Evolutionary conservation across 2,888 invertebrate species (phyloP), one percentile per base, ranked within the genome.

Genomic region (Sylvicola fuscatus): DNA sequence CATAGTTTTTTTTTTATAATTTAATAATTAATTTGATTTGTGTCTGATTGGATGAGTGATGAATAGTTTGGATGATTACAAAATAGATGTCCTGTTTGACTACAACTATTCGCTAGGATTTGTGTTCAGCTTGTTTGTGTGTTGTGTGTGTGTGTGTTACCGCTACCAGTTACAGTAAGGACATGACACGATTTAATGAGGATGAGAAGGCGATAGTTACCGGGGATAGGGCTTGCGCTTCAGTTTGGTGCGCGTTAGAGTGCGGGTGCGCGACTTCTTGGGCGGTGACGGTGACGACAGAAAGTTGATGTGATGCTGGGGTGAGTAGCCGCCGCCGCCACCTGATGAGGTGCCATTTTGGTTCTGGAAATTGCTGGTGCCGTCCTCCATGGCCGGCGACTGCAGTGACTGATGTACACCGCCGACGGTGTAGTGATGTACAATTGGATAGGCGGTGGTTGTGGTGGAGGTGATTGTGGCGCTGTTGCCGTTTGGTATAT

Each of bases 151-250:
- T 21, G 21, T 21, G 21, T 21, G 21, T 21, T 21, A 8, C 21
- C 8, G 21, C 21, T 21, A 6, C 21, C 21, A 8, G 21, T 21
- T 8, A 21, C 5, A 4, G 21, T 8, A 21, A 21, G 5, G 21
- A 21, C 21, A 21, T n/a, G 21, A 21, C 21, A 21, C 21, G 21
- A 4, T 6, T 21, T 21, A 21, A 21, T 15, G n/a, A 21, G 21
- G 5, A 6, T 21, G 21, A 41, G n/a, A n/a, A n/a, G 21, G 21
- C 8, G 8, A 21, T 21, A 21, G 21, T 54, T 52, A 56, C 49
- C 58, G 56, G 46, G 54, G 49, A 49, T 53, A 56, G 8, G 55
- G 46, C 40, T 58, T 58, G 14, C 56, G 50, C 41, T 56, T 58
- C 33, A 57, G 51, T 41, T 57, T 58, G 37, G 54, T 54, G 16